Base-by-base conservation (phyloP, 2,888 invertebrate genomes). In the Deilephila porcellus region DNA sequence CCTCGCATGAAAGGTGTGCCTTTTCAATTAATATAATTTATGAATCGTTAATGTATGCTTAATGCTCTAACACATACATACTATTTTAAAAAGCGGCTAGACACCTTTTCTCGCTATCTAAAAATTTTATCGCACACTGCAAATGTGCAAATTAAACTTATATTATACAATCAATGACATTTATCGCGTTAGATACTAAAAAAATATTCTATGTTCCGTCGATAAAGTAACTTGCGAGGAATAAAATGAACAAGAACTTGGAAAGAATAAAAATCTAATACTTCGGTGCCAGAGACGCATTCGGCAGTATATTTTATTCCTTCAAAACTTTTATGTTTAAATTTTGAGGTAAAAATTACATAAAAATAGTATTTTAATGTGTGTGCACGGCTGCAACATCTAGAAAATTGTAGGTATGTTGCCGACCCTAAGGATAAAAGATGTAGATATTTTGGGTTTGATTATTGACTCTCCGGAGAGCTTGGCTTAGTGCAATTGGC, bases 91-190 rank as follows among this genome's bases (percentile, higher is more conserved):
- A 52, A 67, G 17, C 11, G 6, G 64, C 37, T 25, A 52, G 5
- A 67, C 67, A 63, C 52, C 45, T 67, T 67, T 56, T 67, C 20
- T 67, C 17, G 45, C 67, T 67, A 67, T 67, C 20, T 52, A 52
- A 17, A 52, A 45, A 25, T 67, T 67, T 52, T 67, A 67, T 67
- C 67, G 52, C 45, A 52, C 45, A 25, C 60, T 52, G 67, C 67
- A 37, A 52, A 67, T 52, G 67, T 25, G 67, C 20, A 17, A 45
- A 67, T 45, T 64, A 64, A 64, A 64, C 20, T 34, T 19, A 60
- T 29, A 29, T 60, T 25, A 45, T 45, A 64, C n/a, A 64, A 64
- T 32, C 25, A 67, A 67, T 67, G 19, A 25, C 25, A 25, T 63
- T 63, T 63, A 34, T 67, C 20, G 45, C 52, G 6, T 25, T 63